These are phyloP conservation scores for Cheilinus undulatus DNA, from an alignment of 2,113 vertebrate genomes.

Conservation along the genomic window DNA sequence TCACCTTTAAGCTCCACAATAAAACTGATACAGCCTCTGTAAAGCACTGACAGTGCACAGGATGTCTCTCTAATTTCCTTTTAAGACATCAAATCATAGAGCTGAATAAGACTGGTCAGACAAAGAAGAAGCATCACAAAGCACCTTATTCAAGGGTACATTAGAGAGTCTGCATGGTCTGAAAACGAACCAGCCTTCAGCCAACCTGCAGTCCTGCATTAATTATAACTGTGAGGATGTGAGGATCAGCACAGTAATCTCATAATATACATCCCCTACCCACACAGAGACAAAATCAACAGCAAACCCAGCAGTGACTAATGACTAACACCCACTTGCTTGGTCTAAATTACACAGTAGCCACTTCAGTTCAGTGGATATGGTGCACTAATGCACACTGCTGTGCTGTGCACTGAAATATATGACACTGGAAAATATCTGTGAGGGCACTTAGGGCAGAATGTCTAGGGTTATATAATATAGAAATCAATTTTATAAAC, in stretches of 20 bases:
- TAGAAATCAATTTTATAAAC: conserved; percentile 31
- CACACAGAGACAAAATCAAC: conserved; percentile 69
- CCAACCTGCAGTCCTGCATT: conserved; percentile 49
- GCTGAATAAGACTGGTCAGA: conserved; percentile 15
- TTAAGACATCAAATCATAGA: conserved; percentile 11
- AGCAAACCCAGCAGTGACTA: conserved; percentile 73
- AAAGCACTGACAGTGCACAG: background rate
- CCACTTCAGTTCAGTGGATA: conserved; percentile 61
- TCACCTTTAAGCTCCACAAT: background rate
- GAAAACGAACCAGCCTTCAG: conserved; percentile 41
- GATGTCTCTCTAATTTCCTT: background rate
- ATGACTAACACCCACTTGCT: conserved; percentile 73
- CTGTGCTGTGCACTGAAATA: conserved; percentile 40
- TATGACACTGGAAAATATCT: conserved; percentile 18
- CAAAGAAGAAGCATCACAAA: conserved; percentile 22
- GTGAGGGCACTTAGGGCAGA: conserved; percentile 13
- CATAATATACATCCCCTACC: conserved; percentile 67
- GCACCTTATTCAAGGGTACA: conserved; percentile 18
- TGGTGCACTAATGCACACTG: conserved; percentile 55
- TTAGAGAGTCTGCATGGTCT: conserved; percentile 38
- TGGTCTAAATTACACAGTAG: conserved; percentile 64
- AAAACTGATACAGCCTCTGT: background rate
- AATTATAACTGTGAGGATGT: conserved; percentile 63
- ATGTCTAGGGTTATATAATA: conserved; percentile 25
- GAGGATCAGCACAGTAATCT: conserved; percentile 64